Evolutionary conservation across 2,888 invertebrate species (phyloP).

Genomic region (Pherbina coryleti): DNA sequence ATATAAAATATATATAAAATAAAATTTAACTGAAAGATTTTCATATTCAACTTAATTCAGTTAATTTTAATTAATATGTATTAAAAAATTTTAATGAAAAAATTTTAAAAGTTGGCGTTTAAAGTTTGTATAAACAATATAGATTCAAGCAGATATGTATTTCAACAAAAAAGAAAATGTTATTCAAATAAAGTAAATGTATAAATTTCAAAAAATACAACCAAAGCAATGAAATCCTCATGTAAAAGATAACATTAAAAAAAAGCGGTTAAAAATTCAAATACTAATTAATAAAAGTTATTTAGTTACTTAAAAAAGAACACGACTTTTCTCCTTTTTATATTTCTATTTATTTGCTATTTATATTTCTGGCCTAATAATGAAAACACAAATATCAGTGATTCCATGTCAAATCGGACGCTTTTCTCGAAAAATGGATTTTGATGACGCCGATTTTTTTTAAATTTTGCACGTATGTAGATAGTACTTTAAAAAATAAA

Average conservation of each 20-base stretch:
- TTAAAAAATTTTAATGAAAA: neutral
- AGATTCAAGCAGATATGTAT: no score
- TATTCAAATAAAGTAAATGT: neutral
- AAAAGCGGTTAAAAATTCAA: neutral
- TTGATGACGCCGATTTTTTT: no score
- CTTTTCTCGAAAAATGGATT: no score
- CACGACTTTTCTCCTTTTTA: neutral
- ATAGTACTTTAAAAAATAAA: no score
- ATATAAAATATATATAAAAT: no score
- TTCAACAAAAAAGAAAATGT: constrained; percentile 34
- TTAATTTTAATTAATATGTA: neutral
- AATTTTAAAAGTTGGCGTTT: neutral
- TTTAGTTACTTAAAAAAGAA: constrained; percentile 20
- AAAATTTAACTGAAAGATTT: no score
- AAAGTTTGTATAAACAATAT: neutral
- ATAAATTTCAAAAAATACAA: neutral
- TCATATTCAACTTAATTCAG: neutral
- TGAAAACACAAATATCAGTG: no score
- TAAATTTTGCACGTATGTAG: no score
- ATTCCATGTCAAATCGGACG: no score
- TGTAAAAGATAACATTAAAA: neutral
- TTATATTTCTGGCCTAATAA: no score
- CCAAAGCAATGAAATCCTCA: constrained; percentile 14
- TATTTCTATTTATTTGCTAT: neutral
- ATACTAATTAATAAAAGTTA: constrained; percentile 29